Base-by-base conservation (phyloP, 2,888 invertebrate genomes). In the Melanotus villosus region DNA sequence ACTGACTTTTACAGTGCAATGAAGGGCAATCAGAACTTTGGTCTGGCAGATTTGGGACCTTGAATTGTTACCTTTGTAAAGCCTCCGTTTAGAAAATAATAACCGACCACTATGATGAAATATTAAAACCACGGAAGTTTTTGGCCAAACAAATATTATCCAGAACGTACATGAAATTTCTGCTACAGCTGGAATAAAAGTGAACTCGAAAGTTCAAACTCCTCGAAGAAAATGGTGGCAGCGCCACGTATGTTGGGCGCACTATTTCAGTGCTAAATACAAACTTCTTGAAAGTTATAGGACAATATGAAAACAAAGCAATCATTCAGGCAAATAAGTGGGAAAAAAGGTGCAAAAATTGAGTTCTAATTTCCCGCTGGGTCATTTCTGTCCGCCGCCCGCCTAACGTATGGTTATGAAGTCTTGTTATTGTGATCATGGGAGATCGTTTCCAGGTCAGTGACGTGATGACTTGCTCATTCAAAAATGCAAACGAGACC, bases 321-420 rank as follows among this genome's bases (percentile, higher is more conserved):
- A 14, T 43, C 41, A 43, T 23, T 64, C 64, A 43, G 30, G 41
- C 41, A n/a, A 57, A 38, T 10, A 59, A 60, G 52, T 32, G 30
- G 26, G 38, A 67, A 67, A 67, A 56, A 56, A 36, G 36, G 47
- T 23, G 43, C 30, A 58, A 64, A 64, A 58, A 58, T 57, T 14
- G 52, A 62, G 66, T 62, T 66, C 70, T 70, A 70, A 70, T 70
- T 70, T 66, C 62, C 65, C 18, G 60, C 30, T 56, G 60, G 54
- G 65, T 36, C 38, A 70, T 70, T 62, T 62, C 38, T 64, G 70
- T 70, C 70, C 38, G 58, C 66, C 70, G 52, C 54, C 62, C 70
- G 66, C 70, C 70, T 70, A 63, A 70, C 54, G 52, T 70, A 70
- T 59, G 70, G 54, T 56, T 56, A 62, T 62, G 52, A 41, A 43